A percentile compares a stretch with the other conserved stretches of the same genome.
phyloP scores from a whole-genome alignment of 1,140 invertebrate species.

The Drosophila parabipectinata region DNA sequence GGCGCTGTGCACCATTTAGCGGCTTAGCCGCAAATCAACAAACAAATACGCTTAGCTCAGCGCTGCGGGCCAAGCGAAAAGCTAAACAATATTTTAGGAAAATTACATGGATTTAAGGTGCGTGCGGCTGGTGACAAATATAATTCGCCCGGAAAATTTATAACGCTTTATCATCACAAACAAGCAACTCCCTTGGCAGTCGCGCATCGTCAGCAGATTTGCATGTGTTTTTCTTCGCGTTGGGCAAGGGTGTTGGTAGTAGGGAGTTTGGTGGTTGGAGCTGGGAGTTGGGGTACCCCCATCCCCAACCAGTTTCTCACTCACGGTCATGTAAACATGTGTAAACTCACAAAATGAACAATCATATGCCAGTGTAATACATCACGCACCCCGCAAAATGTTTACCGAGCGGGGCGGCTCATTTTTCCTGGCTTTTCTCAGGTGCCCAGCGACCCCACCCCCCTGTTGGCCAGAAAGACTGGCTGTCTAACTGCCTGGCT shows the following conservation, averaged over 20 bases:
- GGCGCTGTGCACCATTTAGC: constrained; percentile 48
- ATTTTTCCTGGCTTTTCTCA: constrained; percentile 44
- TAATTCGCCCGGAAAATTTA: constrained; percentile 66
- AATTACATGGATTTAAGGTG: constrained; percentile 76
- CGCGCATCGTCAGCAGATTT: constrained; percentile 48
- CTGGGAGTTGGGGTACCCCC: neutral
- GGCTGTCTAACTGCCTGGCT: constrained; percentile 30
- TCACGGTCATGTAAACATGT: constrained; percentile 69
- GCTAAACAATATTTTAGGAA: constrained; percentile 75
- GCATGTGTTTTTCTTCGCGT: constrained; percentile 24
- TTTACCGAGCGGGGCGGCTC: constrained; percentile 57
- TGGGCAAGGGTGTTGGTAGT: neutral
- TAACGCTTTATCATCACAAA: constrained; percentile 74
- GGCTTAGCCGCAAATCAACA: constrained; percentile 74
- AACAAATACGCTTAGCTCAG: constrained; percentile 43
- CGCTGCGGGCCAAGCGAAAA: constrained; percentile 36
- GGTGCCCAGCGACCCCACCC: constrained; percentile 6
- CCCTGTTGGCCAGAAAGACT: neutral
- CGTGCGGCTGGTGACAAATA: constrained; percentile 54
- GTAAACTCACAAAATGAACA: constrained; percentile 79
- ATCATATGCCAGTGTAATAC: constrained; percentile 76
- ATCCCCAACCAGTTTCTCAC: neutral
- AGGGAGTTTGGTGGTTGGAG: neutral
- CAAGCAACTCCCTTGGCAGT: constrained; percentile 29
- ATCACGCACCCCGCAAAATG: constrained; percentile 67